Evolutionary conservation across 2,113 vertebrate species (phyloP).

Genomic region (Sisor rabdophorus): DNA sequence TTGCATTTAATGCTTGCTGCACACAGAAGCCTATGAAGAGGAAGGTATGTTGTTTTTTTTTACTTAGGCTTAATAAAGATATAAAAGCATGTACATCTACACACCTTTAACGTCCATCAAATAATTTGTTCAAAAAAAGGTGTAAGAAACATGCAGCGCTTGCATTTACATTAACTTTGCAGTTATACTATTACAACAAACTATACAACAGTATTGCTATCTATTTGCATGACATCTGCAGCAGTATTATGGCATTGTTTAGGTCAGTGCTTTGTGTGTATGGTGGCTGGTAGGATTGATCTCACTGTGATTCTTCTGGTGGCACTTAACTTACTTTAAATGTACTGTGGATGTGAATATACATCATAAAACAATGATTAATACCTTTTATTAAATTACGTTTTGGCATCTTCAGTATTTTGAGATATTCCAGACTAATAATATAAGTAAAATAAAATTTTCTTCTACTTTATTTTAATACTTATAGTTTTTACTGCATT

Average conservation of each 20-base stretch:
- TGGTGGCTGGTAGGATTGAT: neutral
- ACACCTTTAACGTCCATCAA: neutral
- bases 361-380: neutral
- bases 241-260: neutral
- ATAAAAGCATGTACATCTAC: neutral
- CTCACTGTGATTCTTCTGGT: neutral
- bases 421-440: neutral
- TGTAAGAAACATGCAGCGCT: slow-evolving; percentile 58
- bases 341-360: neutral
- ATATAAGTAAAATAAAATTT: neutral
- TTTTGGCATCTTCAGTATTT: neutral
- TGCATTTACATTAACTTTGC: slow-evolving; percentile 1
- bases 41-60: slow-evolving; percentile 64
- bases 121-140: neutral
- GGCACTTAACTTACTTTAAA: neutral
- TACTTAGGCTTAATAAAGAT: slow-evolving; percentile 16
- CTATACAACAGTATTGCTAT: slow-evolving; percentile 50
- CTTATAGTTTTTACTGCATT: neutral
- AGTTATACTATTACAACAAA: slow-evolving; percentile 40
- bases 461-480: neutral
- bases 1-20: slow-evolving; percentile 67
- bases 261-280: neutral
- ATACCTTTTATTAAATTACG: neutral
- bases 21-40: slow-evolving; percentile 70
- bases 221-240: slow-evolving; percentile 58